Base-by-base conservation (phyloP, 1,140 invertebrate species). In the Reticulitermes speratus region DNA sequence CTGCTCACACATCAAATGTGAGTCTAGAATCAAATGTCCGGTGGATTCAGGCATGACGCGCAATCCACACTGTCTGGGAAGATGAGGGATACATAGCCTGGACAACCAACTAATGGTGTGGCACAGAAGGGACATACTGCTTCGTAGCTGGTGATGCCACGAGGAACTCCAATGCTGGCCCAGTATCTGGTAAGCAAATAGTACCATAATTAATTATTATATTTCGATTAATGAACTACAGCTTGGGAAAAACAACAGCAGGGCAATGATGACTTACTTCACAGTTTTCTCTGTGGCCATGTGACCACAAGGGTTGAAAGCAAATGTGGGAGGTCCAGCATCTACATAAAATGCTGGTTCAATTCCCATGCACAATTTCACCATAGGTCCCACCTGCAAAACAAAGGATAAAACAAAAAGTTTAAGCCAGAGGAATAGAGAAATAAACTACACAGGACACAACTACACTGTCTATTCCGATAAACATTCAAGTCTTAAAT, bases 121-220 rank as follows among this genome's bases (percentile, higher is more conserved):
- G 98, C 98, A 93, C 99, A 99, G 92, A 99, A 99, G 87, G 99
- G 99, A 92, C 99, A 99, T 89, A 99, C 97, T 45, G 98, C 96
- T 91, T 98, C 97, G 91, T 99, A 99, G 87, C 97, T 98, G 92
- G 99, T 99, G 65, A 98, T 99, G 89, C 98, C 98, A 92, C 99
- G 98, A 84, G 98, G 99, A 90, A 99, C 98, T 88, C 97, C 96
- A 88, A 99, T 96, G 89, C 95, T 96, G 84, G 96, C 95, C 97
- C 97, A 98, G 92, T 97, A 98, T 91, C 97, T 98, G 90, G 48
- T 91, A 89, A 55, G 25, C 25, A 86, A 84, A 85, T 12, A 45
- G 38, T 38, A 38, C 38, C 38, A 21, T n/a, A 82, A 82, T 44
- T 30, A 82, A 82, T 32, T 7, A 8, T 82, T 12, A 25, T 21